These are phyloP conservation scores for Poeciliopsis presidionis DNA, from an alignment of 2,797 vertebrate species.

Conservation along the genomic window DNA sequence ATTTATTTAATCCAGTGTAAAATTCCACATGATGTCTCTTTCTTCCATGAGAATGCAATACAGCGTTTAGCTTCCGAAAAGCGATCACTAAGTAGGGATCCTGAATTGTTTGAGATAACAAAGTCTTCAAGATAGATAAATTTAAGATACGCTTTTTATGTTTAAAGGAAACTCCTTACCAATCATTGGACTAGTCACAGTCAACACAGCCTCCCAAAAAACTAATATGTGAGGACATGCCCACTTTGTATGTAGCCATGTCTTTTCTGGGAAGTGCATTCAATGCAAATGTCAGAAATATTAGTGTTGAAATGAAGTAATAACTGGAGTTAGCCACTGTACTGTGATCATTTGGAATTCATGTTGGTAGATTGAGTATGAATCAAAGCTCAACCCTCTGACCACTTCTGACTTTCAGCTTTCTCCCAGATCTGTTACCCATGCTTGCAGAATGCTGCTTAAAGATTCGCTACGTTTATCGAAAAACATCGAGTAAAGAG, in stretches of 20 bases:
- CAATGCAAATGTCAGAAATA: slow-evolving; percentile 1
- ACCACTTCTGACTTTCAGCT: neutral
- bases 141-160: neutral
- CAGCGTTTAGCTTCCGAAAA: slow-evolving; percentile 3
- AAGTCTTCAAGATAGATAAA: neutral
- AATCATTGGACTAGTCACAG: neutral
- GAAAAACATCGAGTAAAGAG: neutral
- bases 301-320: neutral
- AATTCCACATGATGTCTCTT: neutral
- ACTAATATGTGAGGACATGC: neutral
- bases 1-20: neutral
- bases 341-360: neutral
- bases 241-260: neutral
- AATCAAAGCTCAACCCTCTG: neutral
- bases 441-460: neutral
- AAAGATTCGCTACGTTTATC: neutral
- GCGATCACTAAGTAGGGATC: neutral
- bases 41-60: neutral
- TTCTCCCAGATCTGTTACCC: neutral
- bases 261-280: neutral
- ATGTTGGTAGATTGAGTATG: neutral
- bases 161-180: slow-evolving; percentile 8
- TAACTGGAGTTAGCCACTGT: neutral
- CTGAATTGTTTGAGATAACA: slow-evolving; percentile 12
- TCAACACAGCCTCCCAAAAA: neutral